A percentile compares a stretch with the other conserved stretches of the same genome.
Evolutionary conservation across 2,888 invertebrate genomes (phyloP).

Genomic region (Caenorhabditis sp.): DNA sequence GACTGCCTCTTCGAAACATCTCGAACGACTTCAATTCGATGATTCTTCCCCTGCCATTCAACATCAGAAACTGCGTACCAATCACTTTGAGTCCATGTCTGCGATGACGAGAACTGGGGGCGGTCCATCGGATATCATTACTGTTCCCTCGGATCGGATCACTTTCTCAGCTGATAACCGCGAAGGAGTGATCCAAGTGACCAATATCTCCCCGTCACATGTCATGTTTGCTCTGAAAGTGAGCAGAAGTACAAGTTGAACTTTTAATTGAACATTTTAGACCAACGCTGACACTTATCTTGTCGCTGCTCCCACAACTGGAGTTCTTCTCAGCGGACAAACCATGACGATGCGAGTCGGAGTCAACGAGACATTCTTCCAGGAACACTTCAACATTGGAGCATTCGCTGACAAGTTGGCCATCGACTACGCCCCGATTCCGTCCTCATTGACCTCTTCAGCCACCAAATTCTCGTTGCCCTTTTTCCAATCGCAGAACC

Average conservation of each 20-base stretch:
- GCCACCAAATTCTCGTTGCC: conserved; percentile 20
- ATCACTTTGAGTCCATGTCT: conserved; percentile 48
- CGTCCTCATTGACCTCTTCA: conserved; percentile 2
- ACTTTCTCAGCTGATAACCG: conserved; percentile 8
- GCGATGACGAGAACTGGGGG: conserved; percentile 40
- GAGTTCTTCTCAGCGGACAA: conserved; percentile 48
- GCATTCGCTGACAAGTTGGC: conserved; percentile 56
- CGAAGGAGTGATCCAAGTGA: conserved; percentile 30
- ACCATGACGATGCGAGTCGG: conserved; percentile 49
- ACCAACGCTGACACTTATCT: conserved; percentile 61
- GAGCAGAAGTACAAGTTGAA: too few relatives aligned
- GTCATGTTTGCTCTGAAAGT: conserved; percentile 60
- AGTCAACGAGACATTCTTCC: conserved; percentile 34
- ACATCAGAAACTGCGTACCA: background rate
- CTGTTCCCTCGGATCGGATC: conserved; percentile 33
- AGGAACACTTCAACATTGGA: conserved; percentile 6
- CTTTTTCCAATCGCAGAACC: conserved; percentile 44
- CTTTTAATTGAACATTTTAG: too few relatives aligned
- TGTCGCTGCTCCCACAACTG: conserved; percentile 62
- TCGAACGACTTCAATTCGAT: background rate
- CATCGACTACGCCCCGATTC: conserved; percentile 48
- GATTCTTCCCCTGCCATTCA: background rate
- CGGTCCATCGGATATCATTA: conserved; percentile 25
- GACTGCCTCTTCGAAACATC: background rate
- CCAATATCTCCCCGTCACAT: conserved; percentile 38